A percentile compares a stretch with the other conserved stretches of the same genome.
phyloP scores from a whole-genome alignment of 2,113 vertebrate species.

The Bothrops jararaca region DNA sequence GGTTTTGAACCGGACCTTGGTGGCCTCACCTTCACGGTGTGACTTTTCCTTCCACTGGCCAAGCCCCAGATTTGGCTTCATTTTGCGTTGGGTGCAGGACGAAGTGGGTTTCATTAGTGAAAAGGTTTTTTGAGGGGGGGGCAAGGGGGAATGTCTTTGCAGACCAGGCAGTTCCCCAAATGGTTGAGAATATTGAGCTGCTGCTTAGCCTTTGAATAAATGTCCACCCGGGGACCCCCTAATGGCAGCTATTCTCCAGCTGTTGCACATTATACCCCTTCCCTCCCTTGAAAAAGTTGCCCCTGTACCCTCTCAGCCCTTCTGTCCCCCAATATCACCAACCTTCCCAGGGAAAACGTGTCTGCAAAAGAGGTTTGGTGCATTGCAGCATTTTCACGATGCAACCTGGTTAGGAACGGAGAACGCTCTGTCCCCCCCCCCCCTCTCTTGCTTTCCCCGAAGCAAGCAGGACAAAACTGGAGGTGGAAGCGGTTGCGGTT shows the following conservation, averaged over 20 bases:
- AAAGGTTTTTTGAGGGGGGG: background rate
- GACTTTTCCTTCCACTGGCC: background rate
- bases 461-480: conserved; percentile 18
- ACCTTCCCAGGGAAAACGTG: conserved; percentile 18
- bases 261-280: background rate
- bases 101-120: background rate
- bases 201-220: background rate
- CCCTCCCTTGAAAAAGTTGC: background rate
- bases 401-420: conserved; percentile 25
- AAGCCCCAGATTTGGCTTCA: background rate
- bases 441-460: background rate
- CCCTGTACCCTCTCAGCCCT: conserved; percentile 1
- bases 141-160: background rate
- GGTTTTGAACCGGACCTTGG: background rate
- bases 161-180: background rate
- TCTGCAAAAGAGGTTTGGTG: conserved; percentile 51
- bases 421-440: background rate
- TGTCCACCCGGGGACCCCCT: background rate
- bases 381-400: conserved; percentile 59
- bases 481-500: background rate
- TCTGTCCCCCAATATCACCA: conserved; percentile 31
- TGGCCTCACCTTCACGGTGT: accelerated
- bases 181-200: background rate
- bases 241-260: background rate
- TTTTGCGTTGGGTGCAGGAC: background rate